Evolutionary conservation across 2,888 invertebrate species (phyloP), one percentile per base, ranked within the genome.

Genomic region (Chironomus riparius): DNA sequence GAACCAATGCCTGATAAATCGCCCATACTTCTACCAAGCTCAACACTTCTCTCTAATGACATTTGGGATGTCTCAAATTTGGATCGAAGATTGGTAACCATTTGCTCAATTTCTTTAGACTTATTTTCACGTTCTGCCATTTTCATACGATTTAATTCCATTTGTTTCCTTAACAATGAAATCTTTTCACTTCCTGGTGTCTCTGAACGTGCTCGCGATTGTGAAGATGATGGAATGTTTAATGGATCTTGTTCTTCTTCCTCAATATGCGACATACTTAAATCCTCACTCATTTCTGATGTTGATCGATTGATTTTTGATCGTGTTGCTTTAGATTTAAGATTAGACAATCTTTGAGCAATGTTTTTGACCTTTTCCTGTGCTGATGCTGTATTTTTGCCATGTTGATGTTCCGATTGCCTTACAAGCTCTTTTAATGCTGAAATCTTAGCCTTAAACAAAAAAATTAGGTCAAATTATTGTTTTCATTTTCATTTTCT

Each of bases 91-190:
- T 86, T 85, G n/a, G 83, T 84, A 4, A 87, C 86, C 80, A 85
- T 84, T 75, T 86, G 85, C 80, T 86, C 86, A 70, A 87, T 83
- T 77, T 86, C 86, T 78, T 84, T 86, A 78, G 86, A 86, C 78
- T 82, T 85, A 78, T 85, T 85, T 18, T 85, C 86, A 3, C 87
- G 83, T 79, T 87, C 86, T 12, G 87, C 87, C 78, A 87, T 82
- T 79, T 85, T 84, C 0, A 82, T 82, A 80, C 86, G 86, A 79
- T 86, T 87, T 80, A 87, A 85, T 78, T 87, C 87, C 77, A 87
- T 80, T 79, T 87, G 87, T 78, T 86, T 85, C 15, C 86, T 83
- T 47, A 87, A 79, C 75, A 87, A 81, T 79, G 84, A 83, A 22
- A 87, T 82, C 79, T 87, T 87, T 78, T 87, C 87, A 79, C 83